Percentiles rank a stretch among this genome's conserved stretches.
Evolutionary conservation across 2,797 vertebrate species (phyloP).

Genomic region (Phrynocephalus forsythii): DNA sequence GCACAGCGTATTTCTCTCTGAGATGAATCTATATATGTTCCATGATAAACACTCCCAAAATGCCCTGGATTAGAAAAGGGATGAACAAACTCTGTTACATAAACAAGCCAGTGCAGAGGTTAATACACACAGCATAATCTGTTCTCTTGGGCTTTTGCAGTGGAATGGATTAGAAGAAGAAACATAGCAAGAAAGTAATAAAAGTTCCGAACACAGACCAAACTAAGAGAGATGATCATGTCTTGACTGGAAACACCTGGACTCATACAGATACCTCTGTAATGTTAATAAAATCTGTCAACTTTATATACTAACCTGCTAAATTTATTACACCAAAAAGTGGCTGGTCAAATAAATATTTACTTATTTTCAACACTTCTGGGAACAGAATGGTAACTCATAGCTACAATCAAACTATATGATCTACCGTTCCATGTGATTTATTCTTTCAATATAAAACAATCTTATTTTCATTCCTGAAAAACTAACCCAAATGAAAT

Average conservation of each 20-base stretch:
- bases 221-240: background rate
- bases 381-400: background rate
- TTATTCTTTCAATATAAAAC: background rate
- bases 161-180: no score
- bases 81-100: background rate
- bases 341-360: background rate
- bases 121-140: background rate
- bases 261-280: background rate
- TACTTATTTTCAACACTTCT: background rate
- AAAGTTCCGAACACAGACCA: background rate
- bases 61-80: conserved; percentile 82
- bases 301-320: background rate
- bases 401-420: background rate
- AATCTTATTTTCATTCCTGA: no score
- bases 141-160: background rate
- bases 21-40: conserved; percentile 85
- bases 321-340: background rate
- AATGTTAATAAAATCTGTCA: background rate
- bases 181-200: background rate
- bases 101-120: background rate
- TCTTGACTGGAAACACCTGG: background rate
- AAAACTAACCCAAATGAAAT: no score
- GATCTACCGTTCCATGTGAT: background rate
- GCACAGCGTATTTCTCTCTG: conserved; percentile 90
- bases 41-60: conserved; percentile 96